These are phyloP conservation scores for Biston betularia DNA, from an alignment of 2,888 invertebrate genomes.

Conservation along the genomic window DNA sequence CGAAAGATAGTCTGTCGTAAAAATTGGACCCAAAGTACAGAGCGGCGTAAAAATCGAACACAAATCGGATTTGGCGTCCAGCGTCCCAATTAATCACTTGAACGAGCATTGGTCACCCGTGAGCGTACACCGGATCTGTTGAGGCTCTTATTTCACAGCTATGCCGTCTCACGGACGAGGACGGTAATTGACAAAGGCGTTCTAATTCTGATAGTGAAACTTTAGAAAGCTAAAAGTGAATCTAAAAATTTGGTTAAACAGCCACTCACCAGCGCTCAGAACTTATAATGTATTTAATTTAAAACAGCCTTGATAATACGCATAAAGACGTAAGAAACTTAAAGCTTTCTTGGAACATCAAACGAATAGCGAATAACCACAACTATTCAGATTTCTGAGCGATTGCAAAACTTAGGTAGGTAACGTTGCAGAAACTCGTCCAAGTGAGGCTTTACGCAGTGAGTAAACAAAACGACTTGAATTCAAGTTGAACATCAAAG, in stretches of 20 bases:
- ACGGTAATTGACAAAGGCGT: slow-evolving; percentile 25
- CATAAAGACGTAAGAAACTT: not conserved
- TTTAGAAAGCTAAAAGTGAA: slow-evolving; percentile 1
- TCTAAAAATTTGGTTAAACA: slow-evolving; percentile 2
- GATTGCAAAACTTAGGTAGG: slow-evolving; percentile 12
- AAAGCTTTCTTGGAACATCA: not conserved
- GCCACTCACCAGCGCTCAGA: not conserved
- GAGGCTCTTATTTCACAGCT: slow-evolving; percentile 43
- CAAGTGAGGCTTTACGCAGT: slow-evolving; percentile 2
- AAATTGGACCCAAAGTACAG: slow-evolving; percentile 21
- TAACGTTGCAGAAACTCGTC: slow-evolving; percentile 4
- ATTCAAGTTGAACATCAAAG: slow-evolving; percentile 7
- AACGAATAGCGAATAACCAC: slow-evolving; percentile 6
- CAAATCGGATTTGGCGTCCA: slow-evolving; percentile 35
- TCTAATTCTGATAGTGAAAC: slow-evolving; percentile 16
- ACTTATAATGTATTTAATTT: not conserved
- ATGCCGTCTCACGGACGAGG: slow-evolving; percentile 10
- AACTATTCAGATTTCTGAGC: slow-evolving; percentile 6
- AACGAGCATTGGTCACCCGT: slow-evolving; percentile 49
- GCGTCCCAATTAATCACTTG: slow-evolving; percentile 47
- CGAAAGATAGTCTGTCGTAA: slow-evolving; percentile 20
- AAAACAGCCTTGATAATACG: not conserved
- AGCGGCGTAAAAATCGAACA: slow-evolving; percentile 32
- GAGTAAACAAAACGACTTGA: slow-evolving; percentile 14
- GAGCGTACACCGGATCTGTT: slow-evolving; percentile 43